Evolutionary conservation across 2,888 invertebrate species (phyloP), one percentile per base, ranked within the genome.

Genomic region (Acanthopleura granulata): DNA sequence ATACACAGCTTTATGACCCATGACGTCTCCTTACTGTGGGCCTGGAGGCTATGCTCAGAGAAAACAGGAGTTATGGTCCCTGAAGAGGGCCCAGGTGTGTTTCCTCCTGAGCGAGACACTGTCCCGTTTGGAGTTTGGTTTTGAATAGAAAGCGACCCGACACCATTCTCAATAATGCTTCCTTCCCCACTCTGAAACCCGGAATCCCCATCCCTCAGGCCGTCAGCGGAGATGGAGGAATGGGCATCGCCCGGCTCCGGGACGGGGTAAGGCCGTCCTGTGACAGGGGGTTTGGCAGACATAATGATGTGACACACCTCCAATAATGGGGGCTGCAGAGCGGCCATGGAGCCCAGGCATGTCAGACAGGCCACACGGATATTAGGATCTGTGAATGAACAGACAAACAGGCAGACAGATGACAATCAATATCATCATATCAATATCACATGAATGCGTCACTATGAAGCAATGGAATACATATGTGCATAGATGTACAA

Each of bases 311-410:
- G 86, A 73, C 88, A 87, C 16, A 91, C 87, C 78, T 91, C 91
- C 78, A 88, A 77, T 49, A 89, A 77, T 0, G 90, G 88, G 6
- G 89, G 89, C 76, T 90, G 89, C n/a, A 90, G 86, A 27, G 86
- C 84, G 9, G 88, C 86, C 72, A 91, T 83, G 0, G 89, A 84
- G 0, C 91, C 91, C 30, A 91, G 85, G 72, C 89, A 89, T 0
- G 91, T 89, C 74, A 91, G 83, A 75, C 88, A 88, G 0, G 90
- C 91, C 4, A 91, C 91, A n/a, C 90, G 85, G 1, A 91, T 88
- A 83, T 91, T 91, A 0, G 89, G 86, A 81, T 91, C 91, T 91
- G 84, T 9, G 40, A 9, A 40, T 9, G 9, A 9, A 40, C 40
- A 40, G 40, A 40, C 40, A 40, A 40, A 6, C 9, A 40, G 4